phyloP scores from a whole-genome alignment of 2,888 invertebrate species.

The Mallateleia sp. region DNA sequence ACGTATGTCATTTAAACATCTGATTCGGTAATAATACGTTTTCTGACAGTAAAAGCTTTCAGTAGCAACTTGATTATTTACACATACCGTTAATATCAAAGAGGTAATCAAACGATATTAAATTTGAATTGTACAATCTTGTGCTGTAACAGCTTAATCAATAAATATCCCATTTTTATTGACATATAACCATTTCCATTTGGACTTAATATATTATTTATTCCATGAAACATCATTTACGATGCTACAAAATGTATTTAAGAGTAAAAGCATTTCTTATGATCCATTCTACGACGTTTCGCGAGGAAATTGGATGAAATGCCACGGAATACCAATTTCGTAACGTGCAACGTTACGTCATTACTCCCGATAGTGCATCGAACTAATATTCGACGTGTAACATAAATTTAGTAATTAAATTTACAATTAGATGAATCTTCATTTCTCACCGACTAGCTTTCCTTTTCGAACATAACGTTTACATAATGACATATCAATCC shows the following conservation, averaged over 20 bases:
- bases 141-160: background rate
- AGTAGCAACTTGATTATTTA: constrained; percentile 12
- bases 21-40: constrained; percentile 29
- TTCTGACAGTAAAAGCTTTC: constrained; percentile 28
- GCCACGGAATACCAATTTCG: constrained; percentile 17
- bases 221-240: constrained; percentile 1
- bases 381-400: constrained; percentile 40
- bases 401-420: constrained; percentile 51
- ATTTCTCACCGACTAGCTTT: constrained; percentile 26
- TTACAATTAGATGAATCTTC: constrained; percentile 57
- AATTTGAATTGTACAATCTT: background rate
- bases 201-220: background rate
- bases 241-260: constrained; percentile 22
- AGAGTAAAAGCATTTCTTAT: constrained; percentile 36
- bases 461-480: constrained; percentile 34
- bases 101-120: background rate
- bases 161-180: background rate
- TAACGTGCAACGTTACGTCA: constrained; percentile 17
- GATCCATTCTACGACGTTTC: constrained; percentile 6
- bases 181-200: background rate
- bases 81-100: background rate
- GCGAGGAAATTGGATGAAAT: constrained; percentile 45
- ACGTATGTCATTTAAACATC: background rate
- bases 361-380: background rate
- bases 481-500: constrained; percentile 38